Percentiles rank a stretch among this genome's conserved stretches.
phyloP scores from a whole-genome alignment of 2,113 vertebrate species.

The Pterocles burchelli region DNA sequence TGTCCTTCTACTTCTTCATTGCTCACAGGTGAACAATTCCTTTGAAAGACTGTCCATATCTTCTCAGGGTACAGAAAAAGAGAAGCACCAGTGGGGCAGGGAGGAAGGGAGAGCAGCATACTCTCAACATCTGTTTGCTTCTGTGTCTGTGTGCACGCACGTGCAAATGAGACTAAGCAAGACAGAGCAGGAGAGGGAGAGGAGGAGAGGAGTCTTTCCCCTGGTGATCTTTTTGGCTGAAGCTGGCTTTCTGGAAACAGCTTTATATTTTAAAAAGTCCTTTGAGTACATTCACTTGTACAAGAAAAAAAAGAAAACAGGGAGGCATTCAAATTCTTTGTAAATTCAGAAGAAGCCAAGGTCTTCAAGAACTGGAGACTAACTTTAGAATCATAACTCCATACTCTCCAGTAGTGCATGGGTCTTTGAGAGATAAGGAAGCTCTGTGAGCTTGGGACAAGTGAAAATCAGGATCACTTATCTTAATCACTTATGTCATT shows the following conservation, averaged over 20 bases:
- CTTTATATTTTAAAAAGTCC: neutral
- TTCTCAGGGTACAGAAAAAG: neutral
- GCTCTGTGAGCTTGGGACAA: neutral
- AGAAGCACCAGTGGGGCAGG: neutral
- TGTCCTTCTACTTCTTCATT: neutral
- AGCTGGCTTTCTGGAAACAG: neutral
- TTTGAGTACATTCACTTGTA: neutral
- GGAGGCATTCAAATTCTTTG: neutral
- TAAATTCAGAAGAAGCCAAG: neutral
- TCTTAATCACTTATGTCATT: neutral
- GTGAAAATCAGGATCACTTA: neutral
- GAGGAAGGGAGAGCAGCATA: neutral
- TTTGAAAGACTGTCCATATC: neutral
- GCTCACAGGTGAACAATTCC: neutral
- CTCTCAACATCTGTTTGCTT: neutral
- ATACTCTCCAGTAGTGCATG: neutral
- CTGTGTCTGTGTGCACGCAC: neutral
- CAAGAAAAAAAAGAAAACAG: neutral
- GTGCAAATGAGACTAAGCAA: neutral
- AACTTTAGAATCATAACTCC: neutral
- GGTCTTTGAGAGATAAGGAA: neutral
- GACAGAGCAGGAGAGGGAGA: neutral
- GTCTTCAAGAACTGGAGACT: neutral
- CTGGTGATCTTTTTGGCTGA: neutral
- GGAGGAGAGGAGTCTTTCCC: neutral